Base-by-base conservation (phyloP, 1,140 invertebrate species). In the Drosophila pruinosa region DNA sequence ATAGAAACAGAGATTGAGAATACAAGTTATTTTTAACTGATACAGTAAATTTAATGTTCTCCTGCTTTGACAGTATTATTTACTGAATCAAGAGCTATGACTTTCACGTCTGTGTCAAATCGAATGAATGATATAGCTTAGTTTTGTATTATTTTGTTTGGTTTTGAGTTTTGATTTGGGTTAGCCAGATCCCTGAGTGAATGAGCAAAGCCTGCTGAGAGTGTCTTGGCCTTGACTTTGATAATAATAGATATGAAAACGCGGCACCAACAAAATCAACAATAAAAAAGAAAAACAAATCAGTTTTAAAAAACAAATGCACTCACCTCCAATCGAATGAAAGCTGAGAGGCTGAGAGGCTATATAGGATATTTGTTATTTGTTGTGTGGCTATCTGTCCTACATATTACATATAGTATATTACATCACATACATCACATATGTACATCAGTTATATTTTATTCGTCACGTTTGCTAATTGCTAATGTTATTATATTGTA, bases 171-270 rank as follows among this genome's bases (percentile, higher is more conserved):
- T 38, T 6, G 36, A n/a, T n/a, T n/a, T 17, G 12, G 38, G 38
- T 63, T 54, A 34, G 14, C 52, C 50, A 36, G 28, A 17, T 34
- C 50, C 38, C 28, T 43, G 22, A 21, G 10, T 31, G 34, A 21
- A 31, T 50, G 24, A n/a, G 10, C 26, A 68, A 61, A 31, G 64
- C 57, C 64, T 68, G 57, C 64, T 64, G 19, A 47, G 36, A 2
- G 19, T 0, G 26, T 7, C 36, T 17, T 15, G 0, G 26, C 26
- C 36, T 17, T 15, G 4, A 38, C 3, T 38, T 38, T 1, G 6
- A 2, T 38, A 4, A 14, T 38, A 34, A 7, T 28, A 6, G 5
- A 15, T 6, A 21, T 41, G 39, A 17, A 41, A 21, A 17, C 17
- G 39, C 17, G 17, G 7, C 39, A 41, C 31, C 31, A n/a, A 39